Evolutionary conservation across 23 tunicate genomes (phyloP).

Genomic region (Diplosoma virens): DNA sequence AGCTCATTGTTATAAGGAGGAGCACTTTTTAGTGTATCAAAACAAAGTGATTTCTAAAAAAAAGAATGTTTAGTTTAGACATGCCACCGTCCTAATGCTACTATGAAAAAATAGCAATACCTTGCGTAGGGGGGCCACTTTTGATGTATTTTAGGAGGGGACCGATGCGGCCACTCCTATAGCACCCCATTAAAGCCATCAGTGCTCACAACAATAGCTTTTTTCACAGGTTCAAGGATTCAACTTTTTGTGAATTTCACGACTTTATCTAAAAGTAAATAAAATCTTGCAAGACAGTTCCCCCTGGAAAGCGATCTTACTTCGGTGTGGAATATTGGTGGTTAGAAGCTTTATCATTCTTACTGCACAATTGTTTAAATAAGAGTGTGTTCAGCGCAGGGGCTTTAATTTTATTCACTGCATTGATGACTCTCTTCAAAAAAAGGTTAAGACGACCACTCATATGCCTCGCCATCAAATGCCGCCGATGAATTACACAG

Average conservation of each 20-base stretch:
- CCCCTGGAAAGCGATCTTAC: conserved; percentile 30
- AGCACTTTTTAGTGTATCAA: too few relatives aligned
- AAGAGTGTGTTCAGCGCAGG: conserved; percentile 25
- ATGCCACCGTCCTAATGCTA: too few relatives aligned
- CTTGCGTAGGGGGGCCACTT: too few relatives aligned
- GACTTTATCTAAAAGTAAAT: conserved; percentile 15
- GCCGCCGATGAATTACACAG: conserved; percentile 39
- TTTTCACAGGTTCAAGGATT: conserved; percentile 23
- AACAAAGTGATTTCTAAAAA: too few relatives aligned
- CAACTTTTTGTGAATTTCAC: conserved; percentile 10
- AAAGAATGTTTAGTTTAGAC: too few relatives aligned
- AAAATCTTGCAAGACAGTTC: conserved; percentile 37
- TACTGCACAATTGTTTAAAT: conserved; percentile 23
- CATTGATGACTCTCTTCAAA: conserved; percentile 10
- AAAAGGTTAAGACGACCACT: conserved; percentile 19
- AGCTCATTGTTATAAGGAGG: too few relatives aligned
- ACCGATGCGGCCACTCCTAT: too few relatives aligned
- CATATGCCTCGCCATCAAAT: conserved; percentile 26
- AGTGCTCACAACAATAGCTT: conserved; percentile 1
- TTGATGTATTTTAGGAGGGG: too few relatives aligned
- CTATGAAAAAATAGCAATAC: too few relatives aligned
- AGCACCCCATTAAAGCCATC: too few relatives aligned
- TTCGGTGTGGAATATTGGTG: conserved; percentile 31
- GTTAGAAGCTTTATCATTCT: conserved; percentile 22
- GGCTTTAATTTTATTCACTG: conserved; percentile 53